Evolutionary conservation across 2,888 invertebrate genomes (phyloP), one percentile per base, ranked within the genome.

Genomic region (Icerya purchasi): DNA sequence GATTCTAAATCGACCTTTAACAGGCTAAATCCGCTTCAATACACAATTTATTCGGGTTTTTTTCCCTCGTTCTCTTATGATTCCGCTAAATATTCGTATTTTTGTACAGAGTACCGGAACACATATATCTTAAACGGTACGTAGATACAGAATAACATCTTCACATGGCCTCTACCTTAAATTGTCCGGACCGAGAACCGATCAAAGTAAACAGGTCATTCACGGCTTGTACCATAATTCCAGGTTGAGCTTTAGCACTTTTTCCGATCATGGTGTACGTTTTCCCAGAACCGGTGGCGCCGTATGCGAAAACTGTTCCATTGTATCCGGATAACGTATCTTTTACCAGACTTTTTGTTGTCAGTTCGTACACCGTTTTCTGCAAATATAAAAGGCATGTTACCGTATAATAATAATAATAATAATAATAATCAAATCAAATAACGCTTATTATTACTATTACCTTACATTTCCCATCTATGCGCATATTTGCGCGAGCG

Each of bases 271-370:
- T 91, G 8, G 91, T 92, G 72, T 88, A 82, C 0, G 92, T 92
- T 73, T 92, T 92, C 25, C 92, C 92, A 2, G 89, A 84, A 1
- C 90, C 90, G 50, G 91, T 92, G 2, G 91, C 86, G 3, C 91
- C 91, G 70, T 92, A 96, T 1, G 96, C 94, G 72, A 96, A 96
- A 23, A 96, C 92, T 0, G 94, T 93, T 0, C 89, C 94, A 68
- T 93, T 93, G 69, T 86, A 90, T 0, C 96, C 96, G 61, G 71
- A 63, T 18, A 94, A 75, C 1, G 96, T 87, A 68, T 87, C 89
- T 53, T 82, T 81, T 1, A 96, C 89, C 20, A 96, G 75, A 20
- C 84, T 80, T 57, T 84, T 84, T 22, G 92, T 87, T 1, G 93
- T 91, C 3, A 81, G 79, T 62, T 83, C 81, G 72, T 94, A 96